Base-by-base conservation (phyloP, 2,797 vertebrate species). In the Pseudocheirus occidentalis region DNA sequence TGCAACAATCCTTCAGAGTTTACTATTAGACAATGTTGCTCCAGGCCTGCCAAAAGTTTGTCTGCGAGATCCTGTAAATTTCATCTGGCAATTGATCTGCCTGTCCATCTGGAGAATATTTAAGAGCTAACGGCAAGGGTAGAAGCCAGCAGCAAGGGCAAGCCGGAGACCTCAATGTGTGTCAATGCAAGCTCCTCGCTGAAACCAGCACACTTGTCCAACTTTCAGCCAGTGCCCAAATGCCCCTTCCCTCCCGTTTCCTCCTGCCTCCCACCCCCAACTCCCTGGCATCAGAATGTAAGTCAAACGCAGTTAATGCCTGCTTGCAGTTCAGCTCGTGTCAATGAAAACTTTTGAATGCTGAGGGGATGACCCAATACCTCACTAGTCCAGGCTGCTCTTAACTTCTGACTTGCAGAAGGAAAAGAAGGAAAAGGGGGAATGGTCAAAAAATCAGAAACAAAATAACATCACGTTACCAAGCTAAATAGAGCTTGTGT, bases 21-120 rank as follows among this genome's bases (percentile, higher is more conserved):
- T 98, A 98, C 97, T 97, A 93, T 0, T 53, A 96, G 97, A 97
- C 97, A 98, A 95, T 96, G 96, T 97, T 98, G 97, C 97, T 98
- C 98, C 95, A 97, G 98, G 98, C 98, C 96, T 98, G 98, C 98
- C 98, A 98, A 98, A 97, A 98, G 96, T 97, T 97, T 95, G 96
- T 97, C 96, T 97, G 98, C 97, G 96, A 95, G 98, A 98, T 99
- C 99, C 99, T 98, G 98, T 98, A 99, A 99, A 99, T 81, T 98
- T 98, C 97, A 99, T 98, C 99, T 99, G 98, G 99, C 99, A 98
- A 98, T 92, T 97, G 92, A 96, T 98, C 97, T 97, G 95, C 93
- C 95, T 98, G 96, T 91, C 98, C 99, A 99, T 99, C 99, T 99
- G 98, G 99, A 99, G 98, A 98, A 97, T 97, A 99, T 99, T 99